These are phyloP conservation scores for Drosophila orena DNA, from an alignment of 1,140 invertebrate species.

Conservation along the genomic window DNA sequence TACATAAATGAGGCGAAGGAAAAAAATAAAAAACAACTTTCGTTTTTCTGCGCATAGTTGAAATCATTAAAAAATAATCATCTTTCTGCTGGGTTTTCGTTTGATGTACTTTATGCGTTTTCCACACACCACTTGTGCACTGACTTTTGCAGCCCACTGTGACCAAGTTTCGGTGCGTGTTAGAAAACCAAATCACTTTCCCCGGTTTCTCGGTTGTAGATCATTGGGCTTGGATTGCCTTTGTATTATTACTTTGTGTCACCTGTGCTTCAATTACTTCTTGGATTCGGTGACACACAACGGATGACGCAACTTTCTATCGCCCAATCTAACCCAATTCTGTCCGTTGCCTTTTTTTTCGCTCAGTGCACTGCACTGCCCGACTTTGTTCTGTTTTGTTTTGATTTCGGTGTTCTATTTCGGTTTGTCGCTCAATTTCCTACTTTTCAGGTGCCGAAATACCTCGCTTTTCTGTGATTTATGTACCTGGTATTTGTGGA, in stretches of 20 bases:
- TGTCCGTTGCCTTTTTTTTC: neutral
- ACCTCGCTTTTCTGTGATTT: constrained; percentile 13
- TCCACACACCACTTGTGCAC: constrained; percentile 3
- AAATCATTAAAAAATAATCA: constrained; percentile 66
- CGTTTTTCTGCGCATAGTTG: constrained; percentile 59
- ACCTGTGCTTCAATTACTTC: constrained; percentile 14
- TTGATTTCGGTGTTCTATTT: constrained; percentile 51
- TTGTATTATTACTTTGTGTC: neutral
- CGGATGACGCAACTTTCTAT: constrained; percentile 56
- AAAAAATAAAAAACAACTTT: constrained; percentile 48
- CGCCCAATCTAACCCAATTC: constrained; percentile 1
- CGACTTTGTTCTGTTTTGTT: constrained; percentile 5
- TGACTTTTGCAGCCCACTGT: constrained; percentile 22
- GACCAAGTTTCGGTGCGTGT: constrained; percentile 10
- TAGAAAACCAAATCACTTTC: constrained; percentile 38
- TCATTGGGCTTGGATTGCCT: constrained; percentile 13
- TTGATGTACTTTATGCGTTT: constrained; percentile 29
- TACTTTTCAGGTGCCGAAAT: constrained; percentile 11
- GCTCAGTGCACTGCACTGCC: constrained; percentile 6
- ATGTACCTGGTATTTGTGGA: neutral
- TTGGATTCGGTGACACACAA: constrained; percentile 34
- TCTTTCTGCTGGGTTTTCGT: constrained; percentile 43
- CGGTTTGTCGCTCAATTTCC: constrained; percentile 24
- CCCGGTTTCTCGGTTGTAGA: constrained; percentile 23
- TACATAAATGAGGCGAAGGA: neutral